Base-by-base conservation (phyloP, 1,140 invertebrate genomes). In the Drosophila nasuta region DNA sequence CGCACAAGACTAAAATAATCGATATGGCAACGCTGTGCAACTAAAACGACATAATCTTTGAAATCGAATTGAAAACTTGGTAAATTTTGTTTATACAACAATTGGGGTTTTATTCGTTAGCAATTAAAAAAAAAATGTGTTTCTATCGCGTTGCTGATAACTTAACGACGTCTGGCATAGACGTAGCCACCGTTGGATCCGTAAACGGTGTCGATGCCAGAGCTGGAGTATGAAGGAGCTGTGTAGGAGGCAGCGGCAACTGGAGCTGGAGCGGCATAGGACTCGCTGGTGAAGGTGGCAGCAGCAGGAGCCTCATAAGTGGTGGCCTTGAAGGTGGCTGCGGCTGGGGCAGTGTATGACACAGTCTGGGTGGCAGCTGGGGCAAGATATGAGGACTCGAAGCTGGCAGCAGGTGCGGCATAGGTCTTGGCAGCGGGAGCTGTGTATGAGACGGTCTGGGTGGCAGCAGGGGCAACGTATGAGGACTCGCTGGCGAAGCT, bases 171-270 rank as follows among this genome's bases (percentile, higher is more conserved):
- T 59, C 66, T 75, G 62, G 43, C 59, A 57, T 91, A 91, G 52
- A 91, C 75, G 43, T 91, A 91, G 33, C 89, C 89, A 28, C 89
- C 89, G 64, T 91, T 86, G 77, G 82, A 72, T 25, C 77, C 89
- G 57, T 91, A 91, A 11, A 49, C 38, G 57, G 89, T 91, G 51
- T 80, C 89, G 5, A 71, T 58, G 45, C 81, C 28, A 63, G 69
- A 28, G 63, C 51, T 10, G 54, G 33, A 38, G 35, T 41, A 30
- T 10, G 49, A 38, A 30, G 70, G 43, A 3, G 62, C 59, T 7
- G 66, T 20, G 43, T 77, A 79, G 49, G 38, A 15, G 20, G 56
- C 56, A 58, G 38, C 51, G 43, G 69, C 77, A 75, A 5, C 75
- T 45, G 60, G 73, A 3, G 79, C 79, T 1, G 82, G 77, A 6